Evolutionary conservation across 2,113 vertebrate species (phyloP).

Genomic region (Passer domesticus): DNA sequence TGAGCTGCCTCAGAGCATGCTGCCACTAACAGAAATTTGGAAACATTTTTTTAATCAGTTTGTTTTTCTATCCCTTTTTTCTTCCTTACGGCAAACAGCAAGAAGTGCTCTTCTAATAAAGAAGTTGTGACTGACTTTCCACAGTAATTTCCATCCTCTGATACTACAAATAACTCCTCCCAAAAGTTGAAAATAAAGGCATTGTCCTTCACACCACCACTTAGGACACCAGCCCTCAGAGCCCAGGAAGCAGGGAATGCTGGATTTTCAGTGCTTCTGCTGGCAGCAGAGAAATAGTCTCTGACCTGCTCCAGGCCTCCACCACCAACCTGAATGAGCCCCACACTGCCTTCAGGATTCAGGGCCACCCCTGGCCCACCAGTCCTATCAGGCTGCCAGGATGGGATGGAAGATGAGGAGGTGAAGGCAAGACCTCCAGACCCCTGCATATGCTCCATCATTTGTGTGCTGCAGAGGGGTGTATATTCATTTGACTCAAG

Average conservation of each 20-base stretch:
- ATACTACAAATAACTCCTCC: neutral
- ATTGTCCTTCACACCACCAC: neutral
- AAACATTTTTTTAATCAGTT: neutral
- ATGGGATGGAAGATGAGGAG: neutral
- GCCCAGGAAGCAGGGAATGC: neutral
- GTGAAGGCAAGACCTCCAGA: neutral
- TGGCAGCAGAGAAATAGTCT: neutral
- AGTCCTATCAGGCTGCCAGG: neutral
- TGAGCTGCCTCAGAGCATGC: rapidly evolving
- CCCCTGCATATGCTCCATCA: rapidly evolving
- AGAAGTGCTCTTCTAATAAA: neutral
- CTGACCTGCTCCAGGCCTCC: neutral
- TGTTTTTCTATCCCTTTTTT: neutral
- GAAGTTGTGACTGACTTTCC: neutral
- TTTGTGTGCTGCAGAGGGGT: neutral
- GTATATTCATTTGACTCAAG: neutral
- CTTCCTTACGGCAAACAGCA: neutral
- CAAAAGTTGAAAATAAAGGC: neutral
- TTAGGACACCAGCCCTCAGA: neutral
- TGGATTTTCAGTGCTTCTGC: neutral
- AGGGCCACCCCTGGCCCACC: neutral
- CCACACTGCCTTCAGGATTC: neutral
- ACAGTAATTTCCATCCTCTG: neutral
- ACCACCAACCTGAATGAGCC: neutral
- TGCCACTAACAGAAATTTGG: neutral